phyloP scores from a whole-genome alignment of 2,888 invertebrate species.

The Lutraria lutraria region DNA sequence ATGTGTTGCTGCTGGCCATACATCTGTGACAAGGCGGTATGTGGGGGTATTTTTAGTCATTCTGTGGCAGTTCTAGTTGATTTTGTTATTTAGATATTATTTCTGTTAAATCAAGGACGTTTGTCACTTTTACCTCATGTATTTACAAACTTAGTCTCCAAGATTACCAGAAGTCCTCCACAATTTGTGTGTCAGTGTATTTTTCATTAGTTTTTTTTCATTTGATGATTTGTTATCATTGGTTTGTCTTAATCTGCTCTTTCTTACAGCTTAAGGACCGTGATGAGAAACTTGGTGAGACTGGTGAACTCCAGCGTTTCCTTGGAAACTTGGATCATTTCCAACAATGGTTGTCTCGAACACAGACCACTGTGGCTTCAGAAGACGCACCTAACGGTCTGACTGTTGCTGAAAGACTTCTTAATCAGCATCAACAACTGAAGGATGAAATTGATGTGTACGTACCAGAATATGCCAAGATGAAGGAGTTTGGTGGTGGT shows the following conservation, averaged over 20 bases:
- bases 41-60: too few relatives aligned
- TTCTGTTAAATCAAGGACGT: not conserved
- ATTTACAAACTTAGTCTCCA: too few relatives aligned
- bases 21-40: too few relatives aligned
- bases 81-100: too few relatives aligned
- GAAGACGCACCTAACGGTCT: constrained; percentile 87
- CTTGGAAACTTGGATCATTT: constrained; percentile 98
- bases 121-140: not conserved
- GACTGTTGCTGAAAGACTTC: constrained; percentile 96
- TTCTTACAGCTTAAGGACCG: constrained; percentile 94
- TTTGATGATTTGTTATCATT: not conserved
- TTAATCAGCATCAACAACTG: constrained; percentile 99
- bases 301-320: constrained; percentile 97
- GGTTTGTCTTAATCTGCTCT: too few relatives aligned
- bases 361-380: constrained; percentile 94
- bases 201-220: not conserved
- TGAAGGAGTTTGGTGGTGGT: constrained; percentile 98
- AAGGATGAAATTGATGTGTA: constrained; percentile 99
- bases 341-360: constrained; percentile 99
- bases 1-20: too few relatives aligned
- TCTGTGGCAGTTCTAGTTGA: too few relatives aligned
- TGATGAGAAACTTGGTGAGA: constrained; percentile 99
- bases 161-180: not conserved
- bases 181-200: not conserved
- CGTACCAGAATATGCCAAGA: constrained; percentile 98